These are phyloP conservation scores for Passer montanus DNA, from an alignment of 2,113 vertebrate species.

Conservation along the genomic window DNA sequence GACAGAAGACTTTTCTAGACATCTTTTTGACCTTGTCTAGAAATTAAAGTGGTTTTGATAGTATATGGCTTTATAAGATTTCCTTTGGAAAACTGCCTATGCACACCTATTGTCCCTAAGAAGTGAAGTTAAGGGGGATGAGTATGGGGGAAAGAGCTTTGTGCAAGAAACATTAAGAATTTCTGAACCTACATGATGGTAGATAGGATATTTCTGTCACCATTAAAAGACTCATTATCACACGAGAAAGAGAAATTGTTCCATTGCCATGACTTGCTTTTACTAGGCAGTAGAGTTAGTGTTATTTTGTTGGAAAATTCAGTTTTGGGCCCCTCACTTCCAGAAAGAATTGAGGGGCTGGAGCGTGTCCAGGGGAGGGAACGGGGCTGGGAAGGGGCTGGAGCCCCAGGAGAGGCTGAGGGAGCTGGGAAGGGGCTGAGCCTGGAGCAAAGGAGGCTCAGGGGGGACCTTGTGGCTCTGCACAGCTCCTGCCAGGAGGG, in stretches of 20 bases:
- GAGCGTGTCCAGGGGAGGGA: accelerated
- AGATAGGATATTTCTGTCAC: neutral
- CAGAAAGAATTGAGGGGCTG: neutral
- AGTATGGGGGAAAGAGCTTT: neutral
- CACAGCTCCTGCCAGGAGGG: neutral
- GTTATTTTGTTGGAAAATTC: neutral
- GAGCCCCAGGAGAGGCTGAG: neutral
- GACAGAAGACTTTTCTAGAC: neutral
- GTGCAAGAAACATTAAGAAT: neutral
- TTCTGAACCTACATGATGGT: neutral
- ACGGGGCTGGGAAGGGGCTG: neutral
- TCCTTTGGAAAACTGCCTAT: neutral
- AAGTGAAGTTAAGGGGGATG: neutral
- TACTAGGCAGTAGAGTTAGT: neutral
- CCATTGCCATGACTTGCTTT: neutral
- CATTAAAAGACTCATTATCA: neutral
- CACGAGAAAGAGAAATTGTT: neutral
- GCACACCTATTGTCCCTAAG: neutral
- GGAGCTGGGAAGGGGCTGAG: neutral
- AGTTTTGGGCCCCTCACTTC: neutral
- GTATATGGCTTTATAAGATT: neutral
- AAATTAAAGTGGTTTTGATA: neutral
- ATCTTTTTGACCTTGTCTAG: neutral
- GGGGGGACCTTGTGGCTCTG: neutral
- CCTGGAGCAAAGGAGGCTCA: neutral